Evolutionary conservation across 1,140 invertebrate species (phyloP).

Genomic region (Microplitis demolitor): DNA sequence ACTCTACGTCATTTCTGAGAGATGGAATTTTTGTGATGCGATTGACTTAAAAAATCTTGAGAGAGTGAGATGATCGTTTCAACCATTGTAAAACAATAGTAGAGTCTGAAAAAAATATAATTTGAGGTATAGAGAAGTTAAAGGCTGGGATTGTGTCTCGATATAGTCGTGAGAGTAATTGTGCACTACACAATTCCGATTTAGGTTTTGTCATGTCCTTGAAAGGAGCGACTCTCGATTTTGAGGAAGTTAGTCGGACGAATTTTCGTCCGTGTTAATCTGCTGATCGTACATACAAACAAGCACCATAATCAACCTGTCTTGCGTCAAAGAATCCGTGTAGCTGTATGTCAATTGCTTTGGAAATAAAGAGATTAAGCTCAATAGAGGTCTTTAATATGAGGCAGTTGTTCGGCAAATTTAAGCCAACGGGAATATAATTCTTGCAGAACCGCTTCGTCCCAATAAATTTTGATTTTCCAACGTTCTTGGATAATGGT

Average conservation of each 20-base stretch:
- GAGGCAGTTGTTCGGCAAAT: not conserved
- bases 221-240: not conserved
- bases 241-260: not conserved
- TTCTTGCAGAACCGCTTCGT: constrained; percentile 21
- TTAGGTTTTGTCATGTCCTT: not conserved
- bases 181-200: not conserved
- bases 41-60: not conserved
- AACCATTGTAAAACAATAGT: not conserved
- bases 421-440: not conserved
- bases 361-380: not conserved
- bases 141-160: not conserved
- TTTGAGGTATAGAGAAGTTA: not conserved
- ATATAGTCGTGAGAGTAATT: not conserved
- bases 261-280: not conserved
- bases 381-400: not conserved
- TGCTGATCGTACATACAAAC: not conserved
- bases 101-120: not conserved
- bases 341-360: not conserved
- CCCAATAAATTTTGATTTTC: constrained; percentile 25
- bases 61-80: not conserved
- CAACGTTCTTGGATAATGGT: constrained; percentile 29
- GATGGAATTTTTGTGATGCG: not conserved
- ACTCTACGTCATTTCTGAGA: not conserved
- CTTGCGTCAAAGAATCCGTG: not conserved
- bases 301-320: not conserved